Base-by-base conservation (phyloP, 2,888 invertebrate species). In the Nasonovia ribisnigri region DNA sequence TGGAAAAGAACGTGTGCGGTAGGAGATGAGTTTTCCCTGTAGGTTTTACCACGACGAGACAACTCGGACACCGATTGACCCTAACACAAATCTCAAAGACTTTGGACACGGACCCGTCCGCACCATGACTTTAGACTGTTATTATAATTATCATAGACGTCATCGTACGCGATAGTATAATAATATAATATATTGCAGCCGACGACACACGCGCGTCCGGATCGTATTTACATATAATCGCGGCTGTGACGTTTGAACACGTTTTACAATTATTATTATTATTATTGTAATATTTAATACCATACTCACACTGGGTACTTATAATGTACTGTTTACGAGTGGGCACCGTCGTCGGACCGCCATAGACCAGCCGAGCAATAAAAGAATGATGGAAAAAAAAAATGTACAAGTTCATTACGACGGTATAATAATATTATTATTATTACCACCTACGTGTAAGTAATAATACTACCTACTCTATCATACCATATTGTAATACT, bases 241-340 rank as follows among this genome's bases (percentile, higher is more conserved):
- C 43, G 43, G 11, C 11, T 77, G 16, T 42, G 20, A 13, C 84
- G 84, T 84, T 84, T 84, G 84, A 43, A 84, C 84, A 84, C 84
- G 84, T 84, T 84, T 43, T n/a, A 84, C 84, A 26, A 43, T 84
- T 36, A 84, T 84, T 84, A 84, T 84, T 84, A 43, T 84, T 67
- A 54, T 54, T 67, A 36, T 60, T 5, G n/a, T 20, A 8, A 20
- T 77, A 36, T 36, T 77, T 77, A 77, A 36, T 77, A 77, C 24
- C 77, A 2, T 36, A 20, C 77, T 67, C 67, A 16, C 67, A 1
- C 67, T 24, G 67, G 16, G 67, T 67, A 20, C 16, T 67, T n/a
- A 36, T 36, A 20, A 36, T n/a, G 16, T 20, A 20, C 77, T 77
- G 77, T 77, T 77, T 77, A 77, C 77, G 77, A 77, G 77, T 77